Conservation (phyloP, 2,113 vertebrate species). For the Triplophysa siluroides region DNA sequence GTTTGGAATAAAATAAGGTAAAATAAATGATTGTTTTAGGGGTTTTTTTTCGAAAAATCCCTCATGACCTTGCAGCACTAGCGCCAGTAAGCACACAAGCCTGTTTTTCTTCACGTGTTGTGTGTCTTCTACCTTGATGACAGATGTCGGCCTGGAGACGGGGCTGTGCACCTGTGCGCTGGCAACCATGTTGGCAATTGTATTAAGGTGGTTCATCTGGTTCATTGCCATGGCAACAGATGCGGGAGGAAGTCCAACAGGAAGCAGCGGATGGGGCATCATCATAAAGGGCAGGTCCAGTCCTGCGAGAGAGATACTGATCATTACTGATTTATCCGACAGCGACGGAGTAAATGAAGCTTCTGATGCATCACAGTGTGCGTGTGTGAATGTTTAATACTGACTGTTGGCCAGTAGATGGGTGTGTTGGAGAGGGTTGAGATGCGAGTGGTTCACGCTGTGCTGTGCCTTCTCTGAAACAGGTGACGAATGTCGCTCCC, state of each 20-base stretch:
- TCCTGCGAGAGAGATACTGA: slow-evolving; percentile 68
- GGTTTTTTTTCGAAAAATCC: background rate
- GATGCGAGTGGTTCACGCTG: slow-evolving; percentile 69
- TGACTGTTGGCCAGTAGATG: slow-evolving; percentile 79
- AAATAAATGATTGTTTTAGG: too few relatives aligned
- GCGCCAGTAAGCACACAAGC: background rate
- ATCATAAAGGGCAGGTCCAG: slow-evolving; percentile 96
- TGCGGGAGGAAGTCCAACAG: slow-evolving; percentile 88
- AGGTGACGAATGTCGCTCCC: slow-evolving; percentile 81
- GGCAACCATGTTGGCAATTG: slow-evolving; percentile 94
- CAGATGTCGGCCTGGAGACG: slow-evolving; percentile 63
- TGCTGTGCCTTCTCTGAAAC: slow-evolving; percentile 72
- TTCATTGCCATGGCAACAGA: slow-evolving; percentile 98
- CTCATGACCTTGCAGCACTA: slow-evolving; percentile 22
- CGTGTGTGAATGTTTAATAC: slow-evolving; percentile 55
- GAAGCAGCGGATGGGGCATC: slow-evolving; percentile 90
- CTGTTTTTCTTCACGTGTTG: slow-evolving; percentile 13
- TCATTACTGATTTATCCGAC: background rate
- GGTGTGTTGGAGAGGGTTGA: slow-evolving; percentile 80
- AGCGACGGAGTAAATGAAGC: background rate
- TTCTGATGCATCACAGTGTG: background rate
- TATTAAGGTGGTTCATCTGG: slow-evolving; percentile 97
- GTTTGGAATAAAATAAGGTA: too few relatives aligned
- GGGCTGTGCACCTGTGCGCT: slow-evolving; percentile 79
- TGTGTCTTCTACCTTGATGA: slow-evolving; percentile 69